Evolutionary conservation across 2,113 vertebrate genomes (phyloP), one percentile per base, ranked within the genome.

Genomic region (Dendrocopos noguchii): DNA sequence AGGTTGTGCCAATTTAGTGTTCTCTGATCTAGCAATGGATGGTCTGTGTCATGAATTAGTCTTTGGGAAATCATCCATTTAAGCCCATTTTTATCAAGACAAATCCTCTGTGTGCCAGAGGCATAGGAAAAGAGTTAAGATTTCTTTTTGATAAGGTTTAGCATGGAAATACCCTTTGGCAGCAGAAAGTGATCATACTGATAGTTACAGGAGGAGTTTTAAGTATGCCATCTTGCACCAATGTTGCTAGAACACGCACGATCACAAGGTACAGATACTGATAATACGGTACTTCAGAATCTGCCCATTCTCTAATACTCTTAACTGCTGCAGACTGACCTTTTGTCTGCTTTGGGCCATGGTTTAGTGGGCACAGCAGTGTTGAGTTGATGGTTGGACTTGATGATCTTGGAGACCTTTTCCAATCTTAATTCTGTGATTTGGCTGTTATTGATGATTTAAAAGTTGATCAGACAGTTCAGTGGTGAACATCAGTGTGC

Each of bases 211-310:
- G 55, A 64, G 34, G 42, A 64, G n/a, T 68, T 68, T 21, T 61
- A 53, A 50, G 77, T 67, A 13, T 29, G 36, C 21, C 2, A 4
- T 42, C n/a, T 74, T 68, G 15, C 64, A 20, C 47, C 61, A 59
- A 1, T 1, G 1, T 85, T 88, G 61, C 47, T 73, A 52, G 46
- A 77, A 39, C 0, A 0, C 52, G 27, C 2, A 0, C 64, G 42
- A 39, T 68, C 9, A 13, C 16, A 39, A 29, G 27, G 24, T 67
- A 78, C 39, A 68, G 72, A 16, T 27, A 20, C n/a, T 50, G 42
- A 19, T 18, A 50, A 6, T 34, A 22, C 19, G 8, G 10, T 57
- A 19, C 36, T 71, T 77, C 17, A 76, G 29, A 46, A 52, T 59
- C 52, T 60, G 16, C 52, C n/a, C 2, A 1, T 84, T 66, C 24